Percentiles rank a stretch among this genome's conserved stretches.
Evolutionary conservation across 2,797 vertebrate species (phyloP).

Genomic region (Acomys russatus): DNA sequence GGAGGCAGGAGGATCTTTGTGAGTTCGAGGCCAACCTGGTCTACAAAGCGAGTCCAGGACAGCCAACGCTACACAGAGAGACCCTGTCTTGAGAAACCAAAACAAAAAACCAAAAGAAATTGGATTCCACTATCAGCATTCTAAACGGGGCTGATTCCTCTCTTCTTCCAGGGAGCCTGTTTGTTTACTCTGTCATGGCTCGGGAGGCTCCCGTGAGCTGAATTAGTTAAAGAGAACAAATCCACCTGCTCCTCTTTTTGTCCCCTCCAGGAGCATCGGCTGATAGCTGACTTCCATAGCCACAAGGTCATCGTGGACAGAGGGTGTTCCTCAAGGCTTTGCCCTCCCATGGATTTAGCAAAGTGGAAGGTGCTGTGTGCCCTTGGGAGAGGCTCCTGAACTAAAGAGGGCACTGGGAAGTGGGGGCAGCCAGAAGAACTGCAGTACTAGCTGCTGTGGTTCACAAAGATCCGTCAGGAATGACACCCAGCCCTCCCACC

Average conservation of each 20-base stretch:
- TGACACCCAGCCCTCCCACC: neutral
- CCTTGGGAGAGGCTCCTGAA: neutral
- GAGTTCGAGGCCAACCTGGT: no score
- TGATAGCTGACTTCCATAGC: neutral
- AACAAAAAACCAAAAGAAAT: no score
- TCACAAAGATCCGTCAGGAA: neutral
- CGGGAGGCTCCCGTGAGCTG: neutral
- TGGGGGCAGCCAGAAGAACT: neutral
- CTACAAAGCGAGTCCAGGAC: no score
- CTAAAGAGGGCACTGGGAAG: neutral
- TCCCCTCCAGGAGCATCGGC: slow-evolving; percentile 11
- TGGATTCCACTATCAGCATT: neutral
- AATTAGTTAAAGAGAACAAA: slow-evolving; percentile 33
- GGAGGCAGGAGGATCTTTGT: no score
- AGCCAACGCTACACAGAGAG: no score
- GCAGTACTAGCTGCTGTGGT: neutral
- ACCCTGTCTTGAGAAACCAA: no score
- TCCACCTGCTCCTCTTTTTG: neutral
- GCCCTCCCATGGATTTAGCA: neutral
- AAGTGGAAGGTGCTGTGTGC: neutral
- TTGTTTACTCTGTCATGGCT: neutral
- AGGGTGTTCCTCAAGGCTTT: neutral
- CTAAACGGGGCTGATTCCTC: neutral
- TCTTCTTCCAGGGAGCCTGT: neutral
- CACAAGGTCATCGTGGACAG: neutral